A percentile compares a stretch with the other conserved stretches of the same genome.
These are phyloP conservation scores for Drosophila mimica DNA, from an alignment of 2,888 invertebrate genomes.

Conservation along the genomic window DNA sequence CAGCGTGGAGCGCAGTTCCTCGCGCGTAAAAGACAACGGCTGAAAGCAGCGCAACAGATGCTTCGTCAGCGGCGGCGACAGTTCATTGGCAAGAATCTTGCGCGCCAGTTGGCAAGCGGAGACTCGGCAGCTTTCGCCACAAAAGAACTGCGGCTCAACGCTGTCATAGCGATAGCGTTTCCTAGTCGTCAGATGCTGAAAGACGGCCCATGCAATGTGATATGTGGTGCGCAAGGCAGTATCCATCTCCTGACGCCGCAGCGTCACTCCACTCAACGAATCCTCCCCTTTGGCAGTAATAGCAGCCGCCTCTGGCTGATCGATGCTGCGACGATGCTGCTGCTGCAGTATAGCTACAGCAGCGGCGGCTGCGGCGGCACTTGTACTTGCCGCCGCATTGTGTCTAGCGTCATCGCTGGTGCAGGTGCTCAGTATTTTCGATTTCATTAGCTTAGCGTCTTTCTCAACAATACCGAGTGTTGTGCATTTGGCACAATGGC, in stretches of 20 bases:
- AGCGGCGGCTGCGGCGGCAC: slow-evolving; percentile 33
- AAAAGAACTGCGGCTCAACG: slow-evolving; percentile 83
- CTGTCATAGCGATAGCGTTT: slow-evolving; percentile 80
- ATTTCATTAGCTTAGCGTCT: slow-evolving; percentile 83
- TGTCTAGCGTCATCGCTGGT: slow-evolving; percentile 82
- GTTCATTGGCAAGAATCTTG: slow-evolving; percentile 84
- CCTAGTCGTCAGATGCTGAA: slow-evolving; percentile 82
- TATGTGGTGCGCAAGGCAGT: slow-evolving; percentile 75
- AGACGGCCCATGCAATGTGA: slow-evolving; percentile 85
- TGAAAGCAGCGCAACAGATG: slow-evolving; percentile 84
- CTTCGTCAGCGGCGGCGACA: slow-evolving; percentile 83
- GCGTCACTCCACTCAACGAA: slow-evolving; percentile 32
- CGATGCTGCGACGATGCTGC: slow-evolving; percentile 52
- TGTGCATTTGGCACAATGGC: slow-evolving; percentile 82
- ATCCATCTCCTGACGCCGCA: slow-evolving; percentile 65
- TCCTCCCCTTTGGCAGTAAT: slow-evolving; percentile 42
- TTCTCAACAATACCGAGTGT: slow-evolving; percentile 83
- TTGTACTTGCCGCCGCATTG: slow-evolving; percentile 62
- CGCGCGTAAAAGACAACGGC: slow-evolving; percentile 82
- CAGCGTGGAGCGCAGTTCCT: slow-evolving; percentile 82
- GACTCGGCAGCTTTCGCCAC: slow-evolving; percentile 80
- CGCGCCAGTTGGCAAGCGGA: slow-evolving; percentile 83
- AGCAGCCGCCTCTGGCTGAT: slow-evolving; percentile 36
- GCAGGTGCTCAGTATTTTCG: slow-evolving; percentile 83
- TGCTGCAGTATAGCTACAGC: slow-evolving; percentile 36